Evolutionary conservation across 1,140 invertebrate species (phyloP), one percentile per base, ranked within the genome.

Genomic region (Drosophila erecta): DNA sequence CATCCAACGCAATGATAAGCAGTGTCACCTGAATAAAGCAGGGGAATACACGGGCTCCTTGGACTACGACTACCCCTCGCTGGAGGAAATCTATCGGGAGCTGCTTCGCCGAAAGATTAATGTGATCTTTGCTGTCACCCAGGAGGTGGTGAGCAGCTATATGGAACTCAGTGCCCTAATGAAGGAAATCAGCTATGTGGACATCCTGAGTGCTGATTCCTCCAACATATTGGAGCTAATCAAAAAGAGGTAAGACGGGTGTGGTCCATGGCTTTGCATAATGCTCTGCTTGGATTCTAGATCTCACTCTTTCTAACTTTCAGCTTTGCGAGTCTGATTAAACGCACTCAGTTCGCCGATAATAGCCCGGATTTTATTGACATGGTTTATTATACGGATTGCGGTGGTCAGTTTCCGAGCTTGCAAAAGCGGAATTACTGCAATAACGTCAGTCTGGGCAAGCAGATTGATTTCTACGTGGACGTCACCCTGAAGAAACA

Each of bases 221-320:
- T 94, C 93, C 0, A 95, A 95, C 76, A 94, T 95, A 43, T 78
- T 95, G 47, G 93, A 95, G 60, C 74, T 95, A 22, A 93, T 95
- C 4, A 93, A 93, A 64, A 93, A 93, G 64, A 94, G 94, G 76
- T 91, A 22, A 37, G 67, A 33, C 2, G 3, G 0, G 2, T 3
- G 11, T 35, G 2, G 22, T 4, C 22, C 22, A n/a, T n/a, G n/a
- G n/a, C n/a, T n/a, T n/a, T n/a, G n/a, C n/a, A n/a, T n/a, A n/a
- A n/a, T n/a, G n/a, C 14, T 38, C 12, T 30, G 8, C 30, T 8
- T 10, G 10, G 30, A 30, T 8, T 7, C 30, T 30, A 30, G 3
- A 30, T 30, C 30, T 30, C 30, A 30, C 7, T 30, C 2, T 8
- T 30, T 30, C 30, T 30, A 10, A 8, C 30, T 10, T 43, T 0